These are phyloP conservation scores for Girardinus metallicus DNA, from an alignment of 2,797 vertebrate genomes.

Conservation along the genomic window DNA sequence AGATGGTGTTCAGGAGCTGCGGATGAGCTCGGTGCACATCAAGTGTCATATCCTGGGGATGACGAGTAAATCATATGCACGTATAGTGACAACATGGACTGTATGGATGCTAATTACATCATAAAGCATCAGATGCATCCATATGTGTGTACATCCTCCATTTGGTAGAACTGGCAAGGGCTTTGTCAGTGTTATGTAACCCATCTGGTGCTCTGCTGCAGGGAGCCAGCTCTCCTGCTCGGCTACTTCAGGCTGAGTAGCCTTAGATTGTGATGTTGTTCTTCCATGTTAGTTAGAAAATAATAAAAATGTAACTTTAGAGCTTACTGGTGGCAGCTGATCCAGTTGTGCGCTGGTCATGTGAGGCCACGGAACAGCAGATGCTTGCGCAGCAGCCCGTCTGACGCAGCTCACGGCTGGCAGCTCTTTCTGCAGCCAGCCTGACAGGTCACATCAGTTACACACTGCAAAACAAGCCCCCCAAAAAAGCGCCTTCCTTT, in stretches of 20 bases:
- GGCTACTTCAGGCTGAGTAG: background rate
- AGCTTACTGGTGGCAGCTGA: conserved; percentile 43
- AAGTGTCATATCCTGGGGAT: background rate
- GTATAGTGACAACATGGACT: conserved; percentile 28
- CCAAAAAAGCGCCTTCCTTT: conserved; percentile 23
- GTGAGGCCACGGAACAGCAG: conserved; percentile 63
- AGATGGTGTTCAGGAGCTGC: conserved; percentile 1
- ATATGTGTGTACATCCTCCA: conserved; percentile 13
- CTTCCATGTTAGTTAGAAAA: conserved; percentile 31
- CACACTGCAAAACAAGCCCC: conserved; percentile 19
- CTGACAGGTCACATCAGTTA: conserved; percentile 71
- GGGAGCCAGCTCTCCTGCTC: conserved; percentile 26
- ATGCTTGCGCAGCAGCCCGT: conserved; percentile 71
- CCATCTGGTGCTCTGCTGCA: conserved; percentile 58
- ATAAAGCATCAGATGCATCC: conserved; percentile 33
- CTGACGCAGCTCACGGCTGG: conserved; percentile 75
- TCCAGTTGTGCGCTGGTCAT: conserved; percentile 43
- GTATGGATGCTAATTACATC: conserved; percentile 47
- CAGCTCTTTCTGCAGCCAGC: conserved; percentile 55
- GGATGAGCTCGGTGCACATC: background rate
- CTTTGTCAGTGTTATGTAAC: conserved; percentile 62
- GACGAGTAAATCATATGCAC: conserved; percentile 1
- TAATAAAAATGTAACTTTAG: conserved; percentile 18
- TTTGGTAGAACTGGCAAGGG: conserved; percentile 40
- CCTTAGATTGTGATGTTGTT: conserved; percentile 1